Base-by-base conservation (phyloP, 2,888 invertebrate genomes). In the Harpalus rufipes region DNA sequence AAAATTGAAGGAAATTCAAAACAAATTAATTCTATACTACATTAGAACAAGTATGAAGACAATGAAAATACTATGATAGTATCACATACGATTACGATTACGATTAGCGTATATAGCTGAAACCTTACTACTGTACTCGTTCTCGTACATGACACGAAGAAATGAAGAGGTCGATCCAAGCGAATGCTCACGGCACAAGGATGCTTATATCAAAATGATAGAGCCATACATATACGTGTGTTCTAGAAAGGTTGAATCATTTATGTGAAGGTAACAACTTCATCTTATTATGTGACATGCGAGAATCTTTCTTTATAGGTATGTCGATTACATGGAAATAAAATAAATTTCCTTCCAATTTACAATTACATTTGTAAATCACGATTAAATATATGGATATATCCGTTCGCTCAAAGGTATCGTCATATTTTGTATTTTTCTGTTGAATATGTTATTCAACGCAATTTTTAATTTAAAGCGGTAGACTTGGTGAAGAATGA, bases 221-320 rank as follows among this genome's bases (percentile, higher is more conserved):
- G 32, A 32, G 32, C 32, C 32, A 5, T 32, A 51, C 44, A 68
- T 32, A 39, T 32, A 39, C n/a, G n/a, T n/a, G 14, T 68, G 39
- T 68, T 65, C 39, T 39, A 68, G 68, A 68, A 68, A 68, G 68
- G 68, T 68, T 68, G 68, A 39, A 68, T 68, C 39, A 68, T 68
- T 68, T 68, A 68, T 68, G 68, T 68, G 68, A 68, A 68, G 68
- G 68, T 68, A 68, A 68, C 63, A 68, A 39, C 39, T 68, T 39
- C 68, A 68, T 68, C 14, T 68, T 10, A 68, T 68, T 68, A 68
- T 68, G 68, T 39, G 68, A 68, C 68, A 10, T 39, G 32, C 68
- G 39, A 5, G 63, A 63, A 32, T 32, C 32, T 32, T 1, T 32
- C 32, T 32, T 32, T 32, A 32, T 32, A 32, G 32, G 32, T 32